phyloP scores from a whole-genome alignment of 2,113 vertebrate species.

The Probosciger aterrimus region DNA sequence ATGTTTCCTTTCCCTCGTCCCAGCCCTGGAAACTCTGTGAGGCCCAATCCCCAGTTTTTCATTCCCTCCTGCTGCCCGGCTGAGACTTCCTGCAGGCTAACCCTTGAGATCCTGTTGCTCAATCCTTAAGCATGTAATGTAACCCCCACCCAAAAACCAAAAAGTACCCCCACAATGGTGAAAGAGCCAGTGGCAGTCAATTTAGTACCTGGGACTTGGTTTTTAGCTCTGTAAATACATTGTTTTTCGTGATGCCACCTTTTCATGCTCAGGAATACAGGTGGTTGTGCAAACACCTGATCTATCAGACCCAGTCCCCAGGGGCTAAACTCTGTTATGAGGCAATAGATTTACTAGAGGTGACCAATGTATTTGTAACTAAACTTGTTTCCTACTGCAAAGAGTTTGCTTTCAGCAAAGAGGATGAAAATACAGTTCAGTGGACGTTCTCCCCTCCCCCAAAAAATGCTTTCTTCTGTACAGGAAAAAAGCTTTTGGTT shows the following conservation, averaged over 20 bases:
- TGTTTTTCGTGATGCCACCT: not conserved
- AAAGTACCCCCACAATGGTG: not conserved
- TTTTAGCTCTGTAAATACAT: not conserved
- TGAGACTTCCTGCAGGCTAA: not conserved
- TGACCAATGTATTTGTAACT: not conserved
- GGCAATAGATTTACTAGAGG: not conserved
- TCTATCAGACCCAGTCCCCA: not conserved
- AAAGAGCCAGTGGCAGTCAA: not conserved
- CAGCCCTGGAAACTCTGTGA: not conserved
- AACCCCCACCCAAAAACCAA: not conserved
- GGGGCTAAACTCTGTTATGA: not conserved
- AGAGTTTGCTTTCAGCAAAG: not conserved
- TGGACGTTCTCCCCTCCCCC: not conserved
- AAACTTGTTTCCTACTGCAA: not conserved
- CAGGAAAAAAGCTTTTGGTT: not conserved
- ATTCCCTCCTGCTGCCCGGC: not conserved
- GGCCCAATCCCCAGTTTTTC: not conserved
- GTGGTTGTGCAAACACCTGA: not conserved
- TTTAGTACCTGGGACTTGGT: not conserved
- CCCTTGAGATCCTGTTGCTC: not conserved
- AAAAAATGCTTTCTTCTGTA: not conserved
- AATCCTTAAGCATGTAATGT: not conserved
- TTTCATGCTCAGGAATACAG: not conserved
- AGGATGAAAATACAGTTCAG: not conserved
- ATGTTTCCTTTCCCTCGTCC: not conserved